Base-by-base conservation (phyloP, 2,797 vertebrate species). In the Holocentrus rufus region DNA sequence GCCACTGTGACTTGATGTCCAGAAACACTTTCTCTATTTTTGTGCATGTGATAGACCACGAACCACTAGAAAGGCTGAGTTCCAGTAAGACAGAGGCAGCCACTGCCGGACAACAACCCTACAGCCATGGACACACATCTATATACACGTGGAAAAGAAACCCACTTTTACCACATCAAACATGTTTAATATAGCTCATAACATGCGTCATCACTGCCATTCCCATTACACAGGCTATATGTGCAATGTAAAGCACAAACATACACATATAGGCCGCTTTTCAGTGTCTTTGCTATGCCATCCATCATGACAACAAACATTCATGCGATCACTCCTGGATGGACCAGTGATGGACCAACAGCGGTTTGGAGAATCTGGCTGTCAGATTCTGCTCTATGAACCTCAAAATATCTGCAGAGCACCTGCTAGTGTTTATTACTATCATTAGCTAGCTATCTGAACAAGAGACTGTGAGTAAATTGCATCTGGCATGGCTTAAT, bases 401-500 rank as follows among this genome's bases (percentile, higher is more conserved):
- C 56, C 3, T 36, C 2, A 57, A 85, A 58, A 75, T 77, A 74
- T 85, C 85, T 83, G 5, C 77, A 65, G 68, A 75, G 72, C 89
- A 93, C 90, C 89, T 91, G 68, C 55, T 60, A 58, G 61, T 65
- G 90, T 91, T 92, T 93, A 89, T 87, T 79, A 76, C 84, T 73
- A 74, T 86, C 77, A 85, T 89, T 89, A 90, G 82, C 63, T 58
- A 65, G 63, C 76, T 80, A 88, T 88, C 83, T 83, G 80, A 83
- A 82, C 74, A 61, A 64, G 75, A 87, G 61, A 76, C 72, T 74
- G 70, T 71, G 67, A 67, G 65, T 53, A 80, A 63, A 82, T 58
- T 85, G 81, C 87, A 87, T 91, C 89, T 92, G 92, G 91, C 69
- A 70, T 30, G 71, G 74, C 77, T 89, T 90, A 87, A 87, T 88